Percentiles rank a stretch among this genome's conserved stretches.
These are phyloP conservation scores for Austrolebias charrua DNA, from an alignment of 2,797 vertebrate species.

Conservation along the genomic window DNA sequence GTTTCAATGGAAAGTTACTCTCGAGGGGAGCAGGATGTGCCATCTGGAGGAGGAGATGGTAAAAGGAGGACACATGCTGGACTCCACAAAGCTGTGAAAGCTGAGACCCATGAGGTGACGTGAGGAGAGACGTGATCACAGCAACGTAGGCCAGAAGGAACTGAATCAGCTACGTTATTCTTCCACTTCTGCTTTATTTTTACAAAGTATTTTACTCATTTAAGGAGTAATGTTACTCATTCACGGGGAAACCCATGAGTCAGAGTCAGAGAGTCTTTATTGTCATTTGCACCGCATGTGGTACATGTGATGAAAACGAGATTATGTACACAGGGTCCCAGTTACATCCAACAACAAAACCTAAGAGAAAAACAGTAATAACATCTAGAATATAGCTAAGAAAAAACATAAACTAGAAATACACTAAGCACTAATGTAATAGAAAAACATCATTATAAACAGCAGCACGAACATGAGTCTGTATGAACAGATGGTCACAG, in stretches of 20 bases:
- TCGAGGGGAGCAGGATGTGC: neutral
- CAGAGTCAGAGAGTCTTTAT: neutral
- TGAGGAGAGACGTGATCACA: slow-evolving; percentile 32
- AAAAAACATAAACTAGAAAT: too few relatives aligned
- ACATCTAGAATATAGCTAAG: too few relatives aligned
- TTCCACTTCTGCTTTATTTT: neutral
- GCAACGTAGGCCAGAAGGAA: slow-evolving; percentile 28
- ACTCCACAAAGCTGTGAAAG: slow-evolving; percentile 50
- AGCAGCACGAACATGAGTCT: too few relatives aligned
- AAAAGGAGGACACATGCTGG: slow-evolving; percentile 9
- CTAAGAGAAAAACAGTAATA: too few relatives aligned
- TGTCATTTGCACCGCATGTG: too few relatives aligned
- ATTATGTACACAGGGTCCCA: too few relatives aligned
- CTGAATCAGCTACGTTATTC: neutral
- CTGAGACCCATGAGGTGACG: slow-evolving; percentile 31
- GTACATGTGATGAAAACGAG: too few relatives aligned
- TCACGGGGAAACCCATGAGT: neutral
- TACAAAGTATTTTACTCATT: neutral
- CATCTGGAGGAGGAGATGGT: neutral
- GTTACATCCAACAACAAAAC: too few relatives aligned
- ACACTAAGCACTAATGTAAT: too few relatives aligned
- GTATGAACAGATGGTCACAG: too few relatives aligned
- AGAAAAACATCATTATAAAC: too few relatives aligned
- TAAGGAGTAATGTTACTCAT: neutral
- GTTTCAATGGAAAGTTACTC: neutral